phyloP scores from a whole-genome alignment of 2,888 invertebrate species.

The Bedellia somnulentella region DNA sequence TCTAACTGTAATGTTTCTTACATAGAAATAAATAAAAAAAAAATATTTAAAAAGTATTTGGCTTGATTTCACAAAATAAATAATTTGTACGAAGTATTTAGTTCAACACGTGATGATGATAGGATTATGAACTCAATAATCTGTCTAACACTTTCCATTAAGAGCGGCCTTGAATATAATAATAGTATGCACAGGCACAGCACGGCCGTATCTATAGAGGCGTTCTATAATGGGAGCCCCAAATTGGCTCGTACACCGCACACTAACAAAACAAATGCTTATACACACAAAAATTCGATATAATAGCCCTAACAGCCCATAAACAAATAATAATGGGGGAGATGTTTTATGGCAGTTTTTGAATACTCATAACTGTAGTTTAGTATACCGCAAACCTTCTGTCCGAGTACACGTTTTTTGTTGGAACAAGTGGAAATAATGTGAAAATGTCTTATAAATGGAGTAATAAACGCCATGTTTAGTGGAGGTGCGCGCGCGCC shows the following conservation, averaged over 20 bases:
- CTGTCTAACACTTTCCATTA: no score
- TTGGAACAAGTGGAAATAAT: conserved; percentile 3
- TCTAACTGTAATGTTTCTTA: no score
- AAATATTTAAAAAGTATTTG: no score
- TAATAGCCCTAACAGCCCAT: conserved; percentile 54
- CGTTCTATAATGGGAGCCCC: conserved; percentile 29
- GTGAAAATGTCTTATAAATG: conserved; percentile 21
- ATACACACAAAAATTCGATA: conserved; percentile 48
- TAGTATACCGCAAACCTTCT: conserved; percentile 42
- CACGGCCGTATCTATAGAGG: no score
- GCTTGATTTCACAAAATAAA: no score
- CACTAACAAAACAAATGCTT: conserved; percentile 50
- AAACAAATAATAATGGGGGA: conserved; percentile 60
- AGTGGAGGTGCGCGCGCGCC: conserved; percentile 31
- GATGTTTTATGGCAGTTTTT: conserved; percentile 54
- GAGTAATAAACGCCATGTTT: conserved; percentile 32
- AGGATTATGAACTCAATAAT: no score
- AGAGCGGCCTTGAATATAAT: no score
- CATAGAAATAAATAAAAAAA: no score
- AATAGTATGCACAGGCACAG: no score
- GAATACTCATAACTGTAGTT: conserved; percentile 46
- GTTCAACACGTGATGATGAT: no score
- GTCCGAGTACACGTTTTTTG: conserved; percentile 33
- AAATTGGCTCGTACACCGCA: conserved; percentile 42
- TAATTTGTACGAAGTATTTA: no score